phyloP scores from a whole-genome alignment of 2,888 invertebrate species.

The Anthophora plumipes region DNA sequence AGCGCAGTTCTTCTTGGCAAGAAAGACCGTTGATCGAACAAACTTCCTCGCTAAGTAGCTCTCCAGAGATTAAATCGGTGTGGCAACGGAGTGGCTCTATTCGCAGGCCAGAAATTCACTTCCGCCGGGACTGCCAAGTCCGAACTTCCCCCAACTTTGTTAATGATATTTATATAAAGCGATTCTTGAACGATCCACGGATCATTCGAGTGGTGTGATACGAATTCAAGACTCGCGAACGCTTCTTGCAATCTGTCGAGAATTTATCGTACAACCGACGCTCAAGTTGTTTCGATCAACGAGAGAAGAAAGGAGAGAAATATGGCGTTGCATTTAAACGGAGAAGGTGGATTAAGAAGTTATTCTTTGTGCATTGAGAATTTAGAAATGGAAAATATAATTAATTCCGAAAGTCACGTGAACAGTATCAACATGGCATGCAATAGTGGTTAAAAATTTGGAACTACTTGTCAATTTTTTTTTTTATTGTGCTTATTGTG shows the following conservation, averaged over 20 bases:
- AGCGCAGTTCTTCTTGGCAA: conserved; percentile 41
- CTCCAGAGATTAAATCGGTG: conserved; percentile 63
- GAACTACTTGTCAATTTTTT: no score
- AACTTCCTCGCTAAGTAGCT: conserved; percentile 68
- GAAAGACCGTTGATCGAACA: conserved; percentile 64
- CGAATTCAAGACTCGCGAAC: not conserved
- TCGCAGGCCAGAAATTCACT: conserved; percentile 53
- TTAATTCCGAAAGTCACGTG: no score
- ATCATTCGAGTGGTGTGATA: not conserved
- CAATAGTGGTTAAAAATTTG: no score
- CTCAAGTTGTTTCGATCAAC: not conserved
- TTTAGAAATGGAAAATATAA: no score
- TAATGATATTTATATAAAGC: conserved; percentile 50
- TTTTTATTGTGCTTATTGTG: no score
- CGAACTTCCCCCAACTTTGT: conserved; percentile 44
- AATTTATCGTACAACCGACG: not conserved
- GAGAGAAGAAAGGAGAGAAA: not conserved
- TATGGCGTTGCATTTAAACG: not conserved
- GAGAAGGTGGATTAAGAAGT: no score
- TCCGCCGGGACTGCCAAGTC: conserved; percentile 3
- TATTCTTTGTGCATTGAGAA: no score
- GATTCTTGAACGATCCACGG: conserved; percentile 1
- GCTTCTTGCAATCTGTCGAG: not conserved
- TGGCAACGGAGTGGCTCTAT: conserved; percentile 26
- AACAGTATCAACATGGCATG: no score